Base-by-base conservation (phyloP, 2,888 invertebrate genomes). In the Patella ulyssiponensis region DNA sequence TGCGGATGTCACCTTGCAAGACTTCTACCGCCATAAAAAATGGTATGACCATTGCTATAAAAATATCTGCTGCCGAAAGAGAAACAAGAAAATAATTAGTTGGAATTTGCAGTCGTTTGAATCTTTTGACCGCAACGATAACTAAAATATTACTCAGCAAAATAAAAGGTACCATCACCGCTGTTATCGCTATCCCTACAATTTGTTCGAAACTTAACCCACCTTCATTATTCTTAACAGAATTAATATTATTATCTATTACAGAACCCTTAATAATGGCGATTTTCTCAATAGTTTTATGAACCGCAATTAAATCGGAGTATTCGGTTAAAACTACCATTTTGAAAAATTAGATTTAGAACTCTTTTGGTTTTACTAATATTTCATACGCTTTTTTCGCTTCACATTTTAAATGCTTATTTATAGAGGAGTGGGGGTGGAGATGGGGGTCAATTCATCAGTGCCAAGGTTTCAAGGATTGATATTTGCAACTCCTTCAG, bases 51-150 rank as follows among this genome's bases (percentile, higher is more conserved):
- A 94, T 91, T 0, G 94, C 94, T 64, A 94, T 93, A 70, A 94
- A 93, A 56, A 94, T 92, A 87, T 94, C 94, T 15, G 94, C 94
- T 58, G 93, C 92, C 3, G 94, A 94, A 77, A 94, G 89, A 1
- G 94, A 94, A 82, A 93, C 93, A 76, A 94, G 92, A 75, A 94
- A 91, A 84, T 93, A 94, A 89, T 94, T 94, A 76, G 94, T 94
- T 5, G 94, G 94, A 27, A 94, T 94, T 81, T 94, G 91, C 70
- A 94, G 91, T 75, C 94, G 91, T 87, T 94, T 94, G 91, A 93
- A 94, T 64, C 93, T 92, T 86, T 93, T 93, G 89, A 94, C 93
- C 1, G 94, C 93, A 11, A 93, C 92, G 70, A 94, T 91, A 53
- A 94, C 93, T 79, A 94, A 91, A 1, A 93, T 93, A 86, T 94